Conservation (phyloP, 2,888 invertebrate species). For the Busseola fusca region DNA sequence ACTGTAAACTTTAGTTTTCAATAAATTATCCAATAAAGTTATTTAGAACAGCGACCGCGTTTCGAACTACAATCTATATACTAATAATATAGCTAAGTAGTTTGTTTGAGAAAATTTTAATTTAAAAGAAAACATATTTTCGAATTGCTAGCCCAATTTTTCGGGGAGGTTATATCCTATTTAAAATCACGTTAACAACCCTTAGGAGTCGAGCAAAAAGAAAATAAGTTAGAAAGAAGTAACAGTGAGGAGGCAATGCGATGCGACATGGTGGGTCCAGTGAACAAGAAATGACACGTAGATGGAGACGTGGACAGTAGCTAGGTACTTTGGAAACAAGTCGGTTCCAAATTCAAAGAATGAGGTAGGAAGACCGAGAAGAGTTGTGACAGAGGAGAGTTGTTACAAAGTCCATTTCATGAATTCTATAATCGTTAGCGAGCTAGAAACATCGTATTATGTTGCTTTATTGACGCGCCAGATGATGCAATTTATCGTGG, state of each 20-base stretch:
- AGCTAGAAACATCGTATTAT: not conserved
- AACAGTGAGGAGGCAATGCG: not conserved
- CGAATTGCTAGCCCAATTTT: not conserved
- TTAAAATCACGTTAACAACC: not conserved
- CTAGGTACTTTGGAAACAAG: not conserved
- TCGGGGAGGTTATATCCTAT: not conserved
- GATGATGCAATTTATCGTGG: too few species aligned
- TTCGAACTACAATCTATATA: not conserved
- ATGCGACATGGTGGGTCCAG: not conserved
- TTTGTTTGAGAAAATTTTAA: too few species aligned
- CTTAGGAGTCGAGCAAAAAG: not conserved
- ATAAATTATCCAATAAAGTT: not conserved
- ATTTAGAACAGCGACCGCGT: not conserved
- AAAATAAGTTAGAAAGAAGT: not conserved
- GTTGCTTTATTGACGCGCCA: too few species aligned
- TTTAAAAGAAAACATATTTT: not conserved
- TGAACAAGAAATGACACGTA: not conserved
- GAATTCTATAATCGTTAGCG: too few species aligned
- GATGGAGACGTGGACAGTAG: not conserved
- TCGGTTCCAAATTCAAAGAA: not conserved
- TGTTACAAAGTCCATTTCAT: too few species aligned
- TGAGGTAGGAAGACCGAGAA: too few species aligned
- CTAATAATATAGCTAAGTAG: too few species aligned
- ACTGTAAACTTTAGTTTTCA: not conserved
- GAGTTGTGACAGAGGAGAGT: too few species aligned